Conservation (phyloP, 1,140 invertebrate species). For the Sogatella furcifera region DNA sequence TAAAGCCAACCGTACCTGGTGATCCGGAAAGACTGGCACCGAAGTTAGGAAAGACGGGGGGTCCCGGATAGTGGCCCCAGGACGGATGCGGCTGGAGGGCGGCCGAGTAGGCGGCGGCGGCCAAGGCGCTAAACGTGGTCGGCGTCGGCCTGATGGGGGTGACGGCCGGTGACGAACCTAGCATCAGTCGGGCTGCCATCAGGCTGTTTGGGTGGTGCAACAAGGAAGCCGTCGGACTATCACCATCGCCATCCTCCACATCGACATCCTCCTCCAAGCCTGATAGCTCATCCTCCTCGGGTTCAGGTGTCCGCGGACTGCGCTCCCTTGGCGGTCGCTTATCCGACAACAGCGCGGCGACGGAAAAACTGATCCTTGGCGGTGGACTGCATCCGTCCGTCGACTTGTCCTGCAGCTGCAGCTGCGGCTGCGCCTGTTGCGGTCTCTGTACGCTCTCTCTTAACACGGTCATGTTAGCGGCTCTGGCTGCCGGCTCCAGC, state of each 20-base stretch:
- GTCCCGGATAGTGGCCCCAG: conserved; percentile 21
- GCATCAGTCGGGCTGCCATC: conserved; percentile 16
- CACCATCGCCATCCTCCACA: conserved; percentile 23
- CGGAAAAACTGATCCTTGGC: conserved; percentile 37
- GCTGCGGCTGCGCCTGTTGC: conserved; percentile 25
- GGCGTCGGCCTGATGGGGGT: conserved; percentile 28
- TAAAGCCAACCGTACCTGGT: conserved; percentile 19
- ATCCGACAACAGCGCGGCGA: conserved; percentile 37
- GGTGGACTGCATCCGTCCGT: conserved; percentile 18
- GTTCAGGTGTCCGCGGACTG: conserved; percentile 14
- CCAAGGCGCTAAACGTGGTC: conserved; percentile 25
- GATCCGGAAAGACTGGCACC: conserved; percentile 22
- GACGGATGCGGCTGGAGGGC: conserved; percentile 17
- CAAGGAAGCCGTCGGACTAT: conserved; percentile 14
- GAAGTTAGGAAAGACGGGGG: conserved; percentile 24
- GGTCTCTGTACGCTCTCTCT: conserved; percentile 23
- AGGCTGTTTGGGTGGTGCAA: conserved; percentile 14
- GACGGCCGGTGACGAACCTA: conserved; percentile 14
- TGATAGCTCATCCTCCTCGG: conserved; percentile 15
- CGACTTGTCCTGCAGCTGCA: conserved; percentile 8
- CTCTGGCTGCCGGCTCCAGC: conserved; percentile 18
- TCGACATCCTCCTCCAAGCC: conserved; percentile 14
- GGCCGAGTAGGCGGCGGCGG: conserved; percentile 22
- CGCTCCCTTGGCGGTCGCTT: conserved; percentile 22
- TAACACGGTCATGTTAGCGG: conserved; percentile 20